These are phyloP conservation scores for Seira musarum DNA, from an alignment of 2,888 invertebrate species.

Conservation along the genomic window DNA sequence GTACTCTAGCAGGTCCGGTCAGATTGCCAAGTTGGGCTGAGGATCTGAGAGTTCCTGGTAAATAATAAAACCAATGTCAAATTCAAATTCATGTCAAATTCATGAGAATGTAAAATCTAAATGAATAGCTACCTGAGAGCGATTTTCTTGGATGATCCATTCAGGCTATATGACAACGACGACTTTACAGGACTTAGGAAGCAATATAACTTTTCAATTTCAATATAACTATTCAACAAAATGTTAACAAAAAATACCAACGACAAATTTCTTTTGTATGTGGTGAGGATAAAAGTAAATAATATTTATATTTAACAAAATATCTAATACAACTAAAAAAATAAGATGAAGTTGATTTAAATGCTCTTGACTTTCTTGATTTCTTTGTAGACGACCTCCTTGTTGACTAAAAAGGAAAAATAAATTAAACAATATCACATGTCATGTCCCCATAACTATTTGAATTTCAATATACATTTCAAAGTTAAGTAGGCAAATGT, in stretches of 20 bases:
- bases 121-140: constrained; percentile 45
- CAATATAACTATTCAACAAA: too few relatives aligned
- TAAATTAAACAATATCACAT: constrained; percentile 49
- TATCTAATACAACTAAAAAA: too few relatives aligned
- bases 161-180: constrained; percentile 27
- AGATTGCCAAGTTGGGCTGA: constrained; percentile 61
- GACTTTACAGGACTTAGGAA: background rate
- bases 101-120: background rate
- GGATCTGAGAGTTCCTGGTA: constrained; percentile 49
- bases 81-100: background rate
- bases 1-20: constrained; percentile 60
- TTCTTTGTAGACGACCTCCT: constrained; percentile 80
- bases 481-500: background rate
- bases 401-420: constrained; percentile 79
- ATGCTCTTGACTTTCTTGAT: constrained; percentile 82
- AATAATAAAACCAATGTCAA: background rate
- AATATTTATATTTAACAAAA: too few relatives aligned
- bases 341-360: constrained; percentile 14
- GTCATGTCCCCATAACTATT: too few relatives aligned
- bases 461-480: background rate
- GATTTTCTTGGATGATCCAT: constrained; percentile 50
- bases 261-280: constrained; percentile 71
- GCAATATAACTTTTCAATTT: too few relatives aligned
- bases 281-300: too few relatives aligned
- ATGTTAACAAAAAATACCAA: too few relatives aligned